Base-by-base conservation (phyloP, 92 coral and sea anemone species). In the Parazoanthus darwini region DNA sequence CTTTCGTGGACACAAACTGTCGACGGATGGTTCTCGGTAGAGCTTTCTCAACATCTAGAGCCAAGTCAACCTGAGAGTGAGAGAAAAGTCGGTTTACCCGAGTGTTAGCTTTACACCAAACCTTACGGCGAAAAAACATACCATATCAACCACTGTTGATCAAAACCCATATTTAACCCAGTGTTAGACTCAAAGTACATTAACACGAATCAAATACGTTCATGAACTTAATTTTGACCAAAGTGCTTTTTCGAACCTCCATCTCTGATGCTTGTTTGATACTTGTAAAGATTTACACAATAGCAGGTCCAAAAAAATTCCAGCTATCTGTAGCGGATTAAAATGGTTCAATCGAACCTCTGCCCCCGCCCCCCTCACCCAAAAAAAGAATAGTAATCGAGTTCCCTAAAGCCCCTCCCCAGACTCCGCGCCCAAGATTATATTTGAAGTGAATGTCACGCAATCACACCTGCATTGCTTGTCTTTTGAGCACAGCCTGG, bases 11-110 rank as follows among this genome's bases (percentile, higher is more conserved):
- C 33, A 94, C 88, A 63, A 97, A 87, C 38, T 46, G 81, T 54
- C 92, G 92, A 35, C 99, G 94, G 37, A 97, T 71, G 72, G 85
- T 76, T 42, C 98, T 89, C 46, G 99, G 99, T 26, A 97, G 73
- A 6, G 99, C 99, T 82, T 97, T 97, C 73, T 97, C 99, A 35
- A 97, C 99, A 86, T 97, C 98, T 74, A 97, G 92, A 33, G 98
- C 99, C 88, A 97, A 83, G 79, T 97, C 99, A 77, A 97, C 99
- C 99, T 97, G 54, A 0, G 59, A 7, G 87, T 14, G 35, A 74
- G 46, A 86, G 20, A 42, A 29, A 29, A 38, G 46, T n/a, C 26
- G 65, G 75, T 82, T 63, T 33, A 14, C 13, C 29, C 23, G 65
- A 85, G 65, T n/a, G 29, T 23, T 29, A 29, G 33, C 33, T 29